These are phyloP conservation scores for Aphelenchoides bicaudatus DNA, from an alignment of 2,888 invertebrate genomes.

Conservation along the genomic window DNA sequence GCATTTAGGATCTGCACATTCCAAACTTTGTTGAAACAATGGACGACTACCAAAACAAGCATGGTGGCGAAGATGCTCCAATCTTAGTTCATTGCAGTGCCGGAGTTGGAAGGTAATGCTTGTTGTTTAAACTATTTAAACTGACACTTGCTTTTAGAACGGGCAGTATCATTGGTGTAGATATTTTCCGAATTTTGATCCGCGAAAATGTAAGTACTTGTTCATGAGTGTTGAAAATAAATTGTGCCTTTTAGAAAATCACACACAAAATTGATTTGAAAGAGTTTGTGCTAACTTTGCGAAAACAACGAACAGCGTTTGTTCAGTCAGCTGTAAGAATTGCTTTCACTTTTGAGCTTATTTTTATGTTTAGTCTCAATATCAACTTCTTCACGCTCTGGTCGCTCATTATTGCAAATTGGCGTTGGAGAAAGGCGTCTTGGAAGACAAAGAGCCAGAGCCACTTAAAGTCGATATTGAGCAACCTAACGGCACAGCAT, in stretches of 20 bases:
- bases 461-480: neutral
- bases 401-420: constrained; percentile 45
- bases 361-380: constrained; percentile 44
- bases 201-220: constrained; percentile 22
- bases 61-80: constrained; percentile 26
- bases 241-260: constrained; percentile 26
- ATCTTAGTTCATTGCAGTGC: constrained; percentile 53
- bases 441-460: neutral
- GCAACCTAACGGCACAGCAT: no score
- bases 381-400: constrained; percentile 48
- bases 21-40: constrained; percentile 51
- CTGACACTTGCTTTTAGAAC: constrained; percentile 56
- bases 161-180: constrained; percentile 53
- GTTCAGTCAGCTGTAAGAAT: constrained; percentile 52
- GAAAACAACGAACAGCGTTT: constrained; percentile 49
- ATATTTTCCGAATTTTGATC: constrained; percentile 44
- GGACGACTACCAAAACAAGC: constrained; percentile 33
- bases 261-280: constrained; percentile 36
- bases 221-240: constrained; percentile 1
- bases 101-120: neutral
- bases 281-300: constrained; percentile 40
- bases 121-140: constrained; percentile 30
- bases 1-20: constrained; percentile 40
- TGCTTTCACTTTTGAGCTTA: constrained; percentile 14
- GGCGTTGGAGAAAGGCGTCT: constrained; percentile 17